These are phyloP conservation scores for Strix uralensis DNA, from an alignment of 2,113 vertebrate species.

Conservation along the genomic window DNA sequence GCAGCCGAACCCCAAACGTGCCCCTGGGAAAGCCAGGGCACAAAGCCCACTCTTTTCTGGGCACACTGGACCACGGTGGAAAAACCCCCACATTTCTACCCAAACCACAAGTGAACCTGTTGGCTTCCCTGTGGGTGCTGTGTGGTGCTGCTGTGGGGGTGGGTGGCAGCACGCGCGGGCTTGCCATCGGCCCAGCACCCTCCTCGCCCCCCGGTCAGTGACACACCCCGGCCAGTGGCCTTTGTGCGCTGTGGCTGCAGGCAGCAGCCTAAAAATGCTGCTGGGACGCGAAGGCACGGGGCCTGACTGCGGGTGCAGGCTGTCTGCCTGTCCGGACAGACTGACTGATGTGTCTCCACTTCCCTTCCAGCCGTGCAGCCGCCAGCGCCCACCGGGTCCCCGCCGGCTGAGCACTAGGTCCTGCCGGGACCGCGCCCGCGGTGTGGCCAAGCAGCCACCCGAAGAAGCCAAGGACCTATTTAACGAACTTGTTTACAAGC, in stretches of 20 bases:
- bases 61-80: fast-evolving
- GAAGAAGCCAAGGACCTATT: not conserved
- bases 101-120: fast-evolving
- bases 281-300: not conserved
- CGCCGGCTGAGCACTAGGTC: not conserved
- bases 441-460: not conserved
- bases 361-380: constrained; percentile 6
- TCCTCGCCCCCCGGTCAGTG: not conserved
- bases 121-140: not conserved
- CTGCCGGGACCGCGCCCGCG: not conserved
- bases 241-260: not conserved
- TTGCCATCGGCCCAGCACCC: not conserved
- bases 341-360: not conserved
- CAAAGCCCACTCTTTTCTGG: not conserved
- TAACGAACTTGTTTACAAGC: not conserved
- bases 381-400: not conserved
- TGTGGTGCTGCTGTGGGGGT: fast-evolving
- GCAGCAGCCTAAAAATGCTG: not conserved
- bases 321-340: no score
- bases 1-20: not conserved
- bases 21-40: not conserved
- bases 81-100: not conserved
- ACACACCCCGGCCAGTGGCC: not conserved
- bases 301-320: not conserved
- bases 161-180: not conserved